Evolutionary conservation across 2,888 invertebrate species (phyloP), one percentile per base, ranked within the genome.

Genomic region (Lomographa bimaculata): DNA sequence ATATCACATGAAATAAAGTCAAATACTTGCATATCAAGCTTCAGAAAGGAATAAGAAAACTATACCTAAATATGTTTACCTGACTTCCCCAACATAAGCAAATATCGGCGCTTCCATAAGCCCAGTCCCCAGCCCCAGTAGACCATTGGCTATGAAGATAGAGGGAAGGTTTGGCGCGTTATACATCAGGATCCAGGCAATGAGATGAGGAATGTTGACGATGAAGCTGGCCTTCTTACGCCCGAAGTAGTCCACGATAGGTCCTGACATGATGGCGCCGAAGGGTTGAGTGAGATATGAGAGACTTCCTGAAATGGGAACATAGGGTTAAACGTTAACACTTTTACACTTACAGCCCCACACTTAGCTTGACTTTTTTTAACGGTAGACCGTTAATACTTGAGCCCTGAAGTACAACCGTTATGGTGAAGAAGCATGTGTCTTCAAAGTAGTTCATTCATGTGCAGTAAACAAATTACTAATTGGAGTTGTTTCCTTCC

Each of bases 101-200:
- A 90, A 81, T 23, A 91, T 87, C 0, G 91, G 91, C 0, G 91
- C 91, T 54, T 91, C 91, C 91, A 91, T 91, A 12, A 91, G 78
- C 0, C 91, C 91, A 4, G 90, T 85, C 0, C 91, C 90, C 0
- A 91, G 50, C 0, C 91, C 92, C 19, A 91, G 67, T 5, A 91
- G 59, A 1, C 82, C 82, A 21, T 82, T 89, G 0, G 90, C 90
- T 2, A 81, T 58, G 60, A 89, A 91, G 9, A 91, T 66, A 0
- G 76, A 65, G 0, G 83, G 72, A 0, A 89, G 54, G 23, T 90
- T 79, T 63, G 76, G 79, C 0, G 90, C 76, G 42, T 76, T 84
- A 63, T 90, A 85, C 64, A 91, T 76, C n/a, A 91, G 66, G 20
- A 86, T 67, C 91, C 91, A 92, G 0, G 90, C 91, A 1, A 85